Evolutionary conservation across 2,113 vertebrate species (phyloP), one percentile per base, ranked within the genome.

Genomic region (Microcebus tavaratra): DNA sequence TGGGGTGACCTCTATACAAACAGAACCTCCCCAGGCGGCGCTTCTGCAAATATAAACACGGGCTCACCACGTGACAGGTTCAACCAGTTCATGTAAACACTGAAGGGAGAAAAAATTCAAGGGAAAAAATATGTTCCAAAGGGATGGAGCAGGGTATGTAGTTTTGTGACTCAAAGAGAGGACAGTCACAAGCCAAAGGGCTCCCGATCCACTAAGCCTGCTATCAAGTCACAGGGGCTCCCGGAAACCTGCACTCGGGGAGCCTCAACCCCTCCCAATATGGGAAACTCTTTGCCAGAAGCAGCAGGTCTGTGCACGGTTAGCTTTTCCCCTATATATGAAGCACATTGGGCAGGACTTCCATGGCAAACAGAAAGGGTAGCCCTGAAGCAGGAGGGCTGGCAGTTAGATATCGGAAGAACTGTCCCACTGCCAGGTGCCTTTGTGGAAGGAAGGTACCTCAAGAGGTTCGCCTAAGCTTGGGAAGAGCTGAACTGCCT

Each of bases 31-130:
- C 97, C 84, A 80, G 98, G 98, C 97, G 80, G 97, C 8, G 27
- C 97, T 98, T 98, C 98, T 98, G 97, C 98, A 98, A 99, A 98
- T 97, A 98, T 98, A 98, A 99, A 98, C 98, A 98, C 42, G 95
- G 95, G 96, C 96, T 98, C 98, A 96, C 79, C 95, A 98, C 75
- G 96, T 98, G 98, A 98, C 36, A 72, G 94, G 98, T 98, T 99
- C 98, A 98, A 81, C 73, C 97, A 98, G 98, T 99, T 99, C 98
- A 98, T 92, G 96, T 98, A 98, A 99, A 99, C 98, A 99, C 93
- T 78, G 96, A 94, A 97, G 95, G 96, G 96, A 94, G 88, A 96
- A 97, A 96, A 93, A 75, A 48, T 85, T 93, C 91, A 95, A 98
- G 94, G 92, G 96, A 25, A 73, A 90, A 90, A 79, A 57, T 80